Evolutionary conservation across 2,797 vertebrate genomes (phyloP).

Genomic region (Antrozous pallidus): DNA sequence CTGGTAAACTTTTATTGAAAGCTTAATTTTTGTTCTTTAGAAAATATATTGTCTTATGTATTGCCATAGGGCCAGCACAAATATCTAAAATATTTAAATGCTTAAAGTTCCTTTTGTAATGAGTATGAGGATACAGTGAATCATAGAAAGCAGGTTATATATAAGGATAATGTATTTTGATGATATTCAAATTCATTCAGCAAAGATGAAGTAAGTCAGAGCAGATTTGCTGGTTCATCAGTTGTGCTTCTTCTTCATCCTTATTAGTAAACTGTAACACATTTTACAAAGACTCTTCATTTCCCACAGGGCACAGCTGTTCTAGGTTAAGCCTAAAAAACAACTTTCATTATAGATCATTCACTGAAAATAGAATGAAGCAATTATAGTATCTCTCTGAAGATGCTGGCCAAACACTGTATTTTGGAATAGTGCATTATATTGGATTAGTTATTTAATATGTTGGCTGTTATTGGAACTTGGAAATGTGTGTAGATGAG

Average conservation of each 20-base stretch:
- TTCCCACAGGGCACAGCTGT: conserved; percentile 51
- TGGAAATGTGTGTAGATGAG: conserved; percentile 48
- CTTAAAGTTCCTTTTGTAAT: conserved; percentile 58
- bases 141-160: conserved; percentile 47
- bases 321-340: conserved; percentile 69
- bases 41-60: conserved; percentile 31
- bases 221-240: conserved; percentile 70
- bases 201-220: conserved; percentile 53
- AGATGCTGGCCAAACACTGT: conserved; percentile 55
- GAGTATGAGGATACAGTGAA: background rate
- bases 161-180: conserved; percentile 71
- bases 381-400: conserved; percentile 56
- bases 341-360: conserved; percentile 60
- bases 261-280: conserved; percentile 61
- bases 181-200: conserved; percentile 71
- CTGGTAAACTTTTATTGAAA: background rate
- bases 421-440: conserved; percentile 37
- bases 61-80: background rate
- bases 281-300: conserved; percentile 69
- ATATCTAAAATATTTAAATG: conserved; percentile 44
- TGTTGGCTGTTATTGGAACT: conserved; percentile 51
- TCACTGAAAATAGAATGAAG: conserved; percentile 64
- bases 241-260: conserved; percentile 62
- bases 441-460: conserved; percentile 49
- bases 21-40: conserved; percentile 17